phyloP scores from a whole-genome alignment of 1,140 invertebrate species.

The Aphaenogaster ashmeadi region DNA sequence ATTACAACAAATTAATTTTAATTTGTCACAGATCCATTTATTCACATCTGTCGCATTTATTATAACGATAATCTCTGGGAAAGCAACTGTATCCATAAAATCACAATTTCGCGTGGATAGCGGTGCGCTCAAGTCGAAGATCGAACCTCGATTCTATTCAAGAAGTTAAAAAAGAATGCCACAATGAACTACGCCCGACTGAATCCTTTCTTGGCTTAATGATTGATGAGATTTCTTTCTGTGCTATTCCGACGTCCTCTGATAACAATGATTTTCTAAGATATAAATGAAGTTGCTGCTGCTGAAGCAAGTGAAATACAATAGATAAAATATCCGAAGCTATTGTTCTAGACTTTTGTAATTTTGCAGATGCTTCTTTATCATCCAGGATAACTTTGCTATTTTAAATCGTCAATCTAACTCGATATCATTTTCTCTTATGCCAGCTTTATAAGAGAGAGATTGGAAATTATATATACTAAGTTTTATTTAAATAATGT shows the following conservation, averaged over 20 bases:
- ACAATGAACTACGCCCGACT: conserved; percentile 58
- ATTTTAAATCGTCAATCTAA: not conserved
- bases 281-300: conserved; percentile 61
- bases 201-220: conserved; percentile 60
- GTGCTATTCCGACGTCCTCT: conserved; percentile 35
- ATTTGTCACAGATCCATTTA: conserved; percentile 17
- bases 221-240: conserved; percentile 63
- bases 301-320: conserved; percentile 53
- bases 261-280: conserved; percentile 63
- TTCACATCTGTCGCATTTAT: conserved; percentile 3
- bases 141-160: conserved; percentile 57
- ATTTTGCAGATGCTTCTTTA: conserved; percentile 40
- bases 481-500: not conserved
- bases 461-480: not conserved
- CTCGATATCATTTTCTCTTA: not conserved
- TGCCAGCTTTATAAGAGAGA: not conserved
- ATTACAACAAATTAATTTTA: conserved; percentile 9
- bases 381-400: not conserved
- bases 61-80: not conserved
- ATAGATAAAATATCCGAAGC: conserved; percentile 42
- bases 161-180: conserved; percentile 60
- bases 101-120: conserved; percentile 40
- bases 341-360: conserved; percentile 40
- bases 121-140: conserved; percentile 44
- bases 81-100: conserved; percentile 44